Conservation (phyloP, 2,888 invertebrate species). For the Ommatoiulus sabulosus region DNA sequence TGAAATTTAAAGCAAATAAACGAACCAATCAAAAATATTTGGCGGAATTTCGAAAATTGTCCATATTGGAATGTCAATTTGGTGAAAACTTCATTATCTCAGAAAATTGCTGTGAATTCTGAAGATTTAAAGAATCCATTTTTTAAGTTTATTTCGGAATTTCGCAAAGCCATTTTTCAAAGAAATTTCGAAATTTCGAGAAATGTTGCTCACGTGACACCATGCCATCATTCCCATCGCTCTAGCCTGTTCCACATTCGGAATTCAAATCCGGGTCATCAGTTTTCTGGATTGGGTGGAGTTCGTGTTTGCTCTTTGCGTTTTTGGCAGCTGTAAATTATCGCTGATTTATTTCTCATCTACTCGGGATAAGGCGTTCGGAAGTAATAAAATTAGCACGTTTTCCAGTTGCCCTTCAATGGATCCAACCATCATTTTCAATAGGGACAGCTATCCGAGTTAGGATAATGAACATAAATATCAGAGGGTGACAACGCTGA, state of each 20-base stretch:
- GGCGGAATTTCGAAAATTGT: too few relatives aligned
- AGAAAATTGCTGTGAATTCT: too few relatives aligned
- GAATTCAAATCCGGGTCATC: background rate
- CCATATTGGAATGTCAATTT: too few relatives aligned
- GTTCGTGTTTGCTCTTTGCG: background rate
- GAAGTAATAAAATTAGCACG: background rate
- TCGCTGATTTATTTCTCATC: background rate
- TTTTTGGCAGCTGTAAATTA: background rate
- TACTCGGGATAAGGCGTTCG: background rate
- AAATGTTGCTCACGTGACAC: background rate
- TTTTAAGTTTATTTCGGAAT: too few relatives aligned
- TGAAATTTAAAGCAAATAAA: too few relatives aligned
- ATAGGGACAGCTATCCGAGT: background rate
- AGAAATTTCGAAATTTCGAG: background rate
- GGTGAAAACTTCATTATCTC: too few relatives aligned
- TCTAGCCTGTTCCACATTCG: background rate
- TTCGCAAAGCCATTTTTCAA: background rate
- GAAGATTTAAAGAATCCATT: too few relatives aligned
- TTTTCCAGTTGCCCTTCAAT: background rate
- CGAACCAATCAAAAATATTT: too few relatives aligned
- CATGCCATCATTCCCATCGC: background rate
- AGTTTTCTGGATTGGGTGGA: background rate
- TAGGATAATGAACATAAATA: background rate
- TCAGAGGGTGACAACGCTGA: background rate
- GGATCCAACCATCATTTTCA: background rate